A percentile compares a stretch with the other conserved stretches of the same genome.
Evolutionary conservation across 2,888 invertebrate genomes (phyloP).

Genomic region (Electrophaes corylata): DNA sequence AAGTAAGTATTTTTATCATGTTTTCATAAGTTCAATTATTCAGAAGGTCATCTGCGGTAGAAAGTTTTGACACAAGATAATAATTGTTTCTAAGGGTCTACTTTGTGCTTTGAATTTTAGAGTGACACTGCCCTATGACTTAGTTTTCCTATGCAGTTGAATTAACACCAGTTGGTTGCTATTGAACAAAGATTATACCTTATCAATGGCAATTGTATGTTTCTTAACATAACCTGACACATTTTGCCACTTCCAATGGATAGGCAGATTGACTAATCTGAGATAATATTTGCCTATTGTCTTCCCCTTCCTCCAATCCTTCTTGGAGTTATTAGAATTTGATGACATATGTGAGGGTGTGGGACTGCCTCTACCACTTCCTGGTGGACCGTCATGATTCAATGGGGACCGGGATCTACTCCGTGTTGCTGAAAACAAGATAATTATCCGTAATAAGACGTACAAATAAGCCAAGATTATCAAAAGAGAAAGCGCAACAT

Average conservation of each 20-base stretch:
- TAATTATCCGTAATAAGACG: too few species aligned
- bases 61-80: too few species aligned
- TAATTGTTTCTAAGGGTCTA: too few species aligned
- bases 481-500: too few species aligned
- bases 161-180: neutral
- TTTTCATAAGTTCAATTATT: too few species aligned
- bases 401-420: constrained; percentile 23
- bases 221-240: constrained; percentile 15
- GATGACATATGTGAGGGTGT: constrained; percentile 11
- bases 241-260: neutral
- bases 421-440: constrained; percentile 12
- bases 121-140: too few species aligned
- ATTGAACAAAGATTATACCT: constrained; percentile 4
- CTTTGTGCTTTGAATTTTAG: too few species aligned
- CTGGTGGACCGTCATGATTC: neutral
- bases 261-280: constrained; percentile 1
- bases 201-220: constrained; percentile 1
- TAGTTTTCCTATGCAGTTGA: too few species aligned
- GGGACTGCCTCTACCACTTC: constrained; percentile 7
- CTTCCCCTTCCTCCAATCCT: too few species aligned
- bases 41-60: too few species aligned
- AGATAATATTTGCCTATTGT: neutral
- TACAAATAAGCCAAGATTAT: too few species aligned
- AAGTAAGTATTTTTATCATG: too few species aligned
- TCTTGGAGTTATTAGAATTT: neutral